These are phyloP conservation scores for Liasis olivaceus DNA, from an alignment of 2,797 vertebrate genomes.

Conservation along the genomic window DNA sequence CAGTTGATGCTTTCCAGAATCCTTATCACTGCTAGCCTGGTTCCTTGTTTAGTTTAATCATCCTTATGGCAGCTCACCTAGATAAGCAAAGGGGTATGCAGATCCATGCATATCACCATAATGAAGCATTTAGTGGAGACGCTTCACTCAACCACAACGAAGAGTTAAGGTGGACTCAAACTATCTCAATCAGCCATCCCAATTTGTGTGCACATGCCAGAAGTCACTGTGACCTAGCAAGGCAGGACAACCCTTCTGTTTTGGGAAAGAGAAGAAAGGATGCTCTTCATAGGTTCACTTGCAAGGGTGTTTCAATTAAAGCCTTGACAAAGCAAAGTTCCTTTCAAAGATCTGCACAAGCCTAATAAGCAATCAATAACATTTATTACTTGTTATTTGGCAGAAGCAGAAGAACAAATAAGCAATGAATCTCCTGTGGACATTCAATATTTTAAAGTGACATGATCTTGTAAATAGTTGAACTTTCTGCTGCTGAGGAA, in stretches of 20 bases:
- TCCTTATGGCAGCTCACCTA: neutral
- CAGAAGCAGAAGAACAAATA: neutral
- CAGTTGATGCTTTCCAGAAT: neutral
- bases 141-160: neutral
- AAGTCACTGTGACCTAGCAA: neutral
- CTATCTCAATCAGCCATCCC: neutral
- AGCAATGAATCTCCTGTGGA: neutral
- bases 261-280: neutral
- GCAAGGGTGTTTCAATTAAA: neutral
- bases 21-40: too few species aligned
- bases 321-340: neutral
- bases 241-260: neutral
- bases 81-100: neutral
- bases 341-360: neutral
- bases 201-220: neutral
- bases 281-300: neutral
- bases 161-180: neutral
- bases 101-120: neutral
- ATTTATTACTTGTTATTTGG: neutral
- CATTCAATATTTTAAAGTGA: neutral
- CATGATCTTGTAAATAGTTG: neutral
- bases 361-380: neutral
- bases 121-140: neutral
- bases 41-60: neutral
- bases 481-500: neutral